Evolutionary conservation across 2,113 vertebrate genomes (phyloP).

Genomic region (Gopherus flavomarginatus): DNA sequence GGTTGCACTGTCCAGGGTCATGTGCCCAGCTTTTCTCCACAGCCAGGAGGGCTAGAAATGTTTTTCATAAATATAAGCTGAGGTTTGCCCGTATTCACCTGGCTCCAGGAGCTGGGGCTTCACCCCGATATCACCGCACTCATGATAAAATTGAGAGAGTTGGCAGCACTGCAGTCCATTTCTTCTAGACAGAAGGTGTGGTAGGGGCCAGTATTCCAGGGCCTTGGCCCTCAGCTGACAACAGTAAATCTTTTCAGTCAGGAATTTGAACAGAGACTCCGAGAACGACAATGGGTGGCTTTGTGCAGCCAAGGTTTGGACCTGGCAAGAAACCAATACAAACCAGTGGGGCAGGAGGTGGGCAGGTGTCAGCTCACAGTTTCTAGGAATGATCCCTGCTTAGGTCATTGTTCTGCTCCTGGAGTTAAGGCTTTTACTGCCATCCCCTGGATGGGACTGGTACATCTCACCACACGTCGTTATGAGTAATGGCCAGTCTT

Average conservation of each 20-base stretch:
- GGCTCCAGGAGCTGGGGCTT: rapidly evolving
- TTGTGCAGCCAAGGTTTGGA: rapidly evolving
- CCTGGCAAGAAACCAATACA: neutral
- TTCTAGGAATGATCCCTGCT: neutral
- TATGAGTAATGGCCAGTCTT: neutral
- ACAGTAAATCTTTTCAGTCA: neutral
- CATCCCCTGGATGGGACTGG: rapidly evolving
- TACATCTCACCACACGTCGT: neutral
- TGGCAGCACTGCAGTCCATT: neutral
- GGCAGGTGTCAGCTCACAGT: neutral
- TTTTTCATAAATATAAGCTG: neutral
- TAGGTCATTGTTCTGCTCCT: rapidly evolving
- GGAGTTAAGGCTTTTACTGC: neutral
- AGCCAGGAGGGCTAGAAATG: neutral
- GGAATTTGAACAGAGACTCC: neutral
- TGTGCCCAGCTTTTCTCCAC: neutral
- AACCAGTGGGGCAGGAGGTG: neutral
- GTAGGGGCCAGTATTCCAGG: neutral
- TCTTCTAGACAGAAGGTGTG: neutral
- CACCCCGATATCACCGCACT: too few species aligned
- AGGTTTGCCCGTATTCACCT: rapidly evolving
- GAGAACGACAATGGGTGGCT: conserved; percentile 4
- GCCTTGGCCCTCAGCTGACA: neutral
- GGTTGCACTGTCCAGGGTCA: neutral
- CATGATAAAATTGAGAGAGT: neutral